Conservation (phyloP, 2,888 invertebrate species). For the Sphaerophoria rueppellii region DNA sequence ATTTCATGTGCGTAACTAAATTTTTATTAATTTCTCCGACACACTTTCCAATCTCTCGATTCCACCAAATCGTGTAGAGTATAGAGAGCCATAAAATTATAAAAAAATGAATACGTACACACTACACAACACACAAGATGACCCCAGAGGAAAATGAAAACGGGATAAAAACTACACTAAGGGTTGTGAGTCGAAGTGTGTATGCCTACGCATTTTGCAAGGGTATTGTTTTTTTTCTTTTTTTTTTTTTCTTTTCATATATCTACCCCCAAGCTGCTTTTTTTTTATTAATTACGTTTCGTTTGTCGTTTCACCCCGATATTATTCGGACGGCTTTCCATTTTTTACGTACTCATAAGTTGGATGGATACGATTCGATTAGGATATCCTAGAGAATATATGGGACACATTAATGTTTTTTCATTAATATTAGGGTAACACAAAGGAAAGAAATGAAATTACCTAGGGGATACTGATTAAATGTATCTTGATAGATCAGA, state of each 20-base stretch:
- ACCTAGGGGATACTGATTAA: conserved; percentile 50
- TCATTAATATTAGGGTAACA: conserved; percentile 70
- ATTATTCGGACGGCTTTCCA: conserved; percentile 34
- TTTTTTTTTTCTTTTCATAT: conserved; percentile 31
- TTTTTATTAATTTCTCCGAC: conserved; percentile 68
- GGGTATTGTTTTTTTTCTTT: conserved; percentile 34
- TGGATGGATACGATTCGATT: conserved; percentile 71
- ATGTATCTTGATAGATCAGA: conserved; percentile 20
- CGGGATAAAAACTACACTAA: conserved; percentile 44
- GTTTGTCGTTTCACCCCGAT: conserved; percentile 46
- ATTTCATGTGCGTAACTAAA: conserved; percentile 66
- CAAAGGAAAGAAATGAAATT: conserved; percentile 41
- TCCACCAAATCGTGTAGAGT: conserved; percentile 23
- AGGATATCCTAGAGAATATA: conserved; percentile 58
- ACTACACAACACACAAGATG: conserved; percentile 5
- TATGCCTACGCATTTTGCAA: conserved; percentile 28
- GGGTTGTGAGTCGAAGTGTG: conserved; percentile 21
- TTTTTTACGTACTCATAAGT: conserved; percentile 37
- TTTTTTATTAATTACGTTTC: conserved; percentile 69
- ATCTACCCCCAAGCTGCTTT: conserved; percentile 54
- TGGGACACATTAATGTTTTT: conserved; percentile 68
- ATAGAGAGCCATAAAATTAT: conserved; percentile 32
- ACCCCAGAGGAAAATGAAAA: conserved; percentile 21
- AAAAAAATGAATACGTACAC: conserved; percentile 5
- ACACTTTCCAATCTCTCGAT: conserved; percentile 56